Base-by-base conservation (phyloP, 2,888 invertebrate species). In the Mesorhabditis spiculigera region DNA sequence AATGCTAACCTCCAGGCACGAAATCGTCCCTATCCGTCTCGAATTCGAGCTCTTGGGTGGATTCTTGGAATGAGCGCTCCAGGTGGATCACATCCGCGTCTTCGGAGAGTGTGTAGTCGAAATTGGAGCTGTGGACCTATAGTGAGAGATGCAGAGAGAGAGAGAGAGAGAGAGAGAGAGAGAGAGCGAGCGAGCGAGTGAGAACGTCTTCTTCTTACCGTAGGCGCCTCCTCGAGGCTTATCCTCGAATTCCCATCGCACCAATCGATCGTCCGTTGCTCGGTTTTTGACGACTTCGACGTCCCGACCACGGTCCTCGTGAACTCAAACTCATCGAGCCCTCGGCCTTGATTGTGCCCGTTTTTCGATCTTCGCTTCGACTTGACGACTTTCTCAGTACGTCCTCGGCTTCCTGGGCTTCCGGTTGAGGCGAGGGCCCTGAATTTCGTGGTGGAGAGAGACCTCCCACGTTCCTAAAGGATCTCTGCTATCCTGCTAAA, bases 331-430 rank as follows among this genome's bases (percentile, higher is more conserved):
- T 50, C 58, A 50, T 50, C 58, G 10, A n/a, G 8, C 8, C n/a
- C n/a, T n/a, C n/a, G 8, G 8, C 10, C 8, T 50, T 50, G 58
- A 50, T 50, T 50, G 8, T 50, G 58, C 58, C 58, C 58, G n/a
- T 50, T 50, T n/a, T 50, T 50, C n/a, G 58, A 50, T 50, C 58
- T 50, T n/a, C 58, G 8, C n/a, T 50, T 50, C n/a, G 58, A 13
- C 58, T 50, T 50, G 8, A 50, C n/a, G 10, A 50, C 58, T 50
- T 50, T 50, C 58, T 50, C 58, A 13, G 8, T 50, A n/a, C 58
- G 10, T 50, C 58, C n/a, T 50, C 28, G 28, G 28, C 28, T 28
- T 28, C 28, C 28, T 28, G 28, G 28, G 28, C 28, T 28, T 28
- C 28, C 28, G 28, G 28, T 28, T 28, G 28, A 28, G 28, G 28